Evolutionary conservation across 1,140 invertebrate species (phyloP), one percentile per base, ranked within the genome.

Genomic region (Lepidurus couesii): DNA sequence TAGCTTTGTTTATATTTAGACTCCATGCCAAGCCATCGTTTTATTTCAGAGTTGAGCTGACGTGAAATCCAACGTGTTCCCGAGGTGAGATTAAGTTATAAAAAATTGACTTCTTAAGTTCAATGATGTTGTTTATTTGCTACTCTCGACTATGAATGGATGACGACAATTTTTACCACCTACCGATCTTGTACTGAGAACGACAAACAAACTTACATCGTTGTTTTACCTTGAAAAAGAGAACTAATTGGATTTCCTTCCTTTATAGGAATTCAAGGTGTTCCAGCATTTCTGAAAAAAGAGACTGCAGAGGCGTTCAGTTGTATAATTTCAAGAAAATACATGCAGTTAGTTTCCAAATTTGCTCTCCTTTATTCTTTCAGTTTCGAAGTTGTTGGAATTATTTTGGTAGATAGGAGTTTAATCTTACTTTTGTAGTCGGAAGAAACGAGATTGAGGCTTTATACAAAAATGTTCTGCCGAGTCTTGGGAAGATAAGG

Each of bases 81-180:
- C 16, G 1, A 65, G 53, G 53, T 65, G 53, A 65, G 47, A 6
- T 65, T 65, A 47, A 2, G 13, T 65, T 65, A 0, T 65, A 21
- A 65, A 65, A 13, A 47, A 47, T 47, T 65, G 13, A 9, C 4
- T 65, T 6, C 13, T 11, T 6, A 65, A 13, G 6, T 9, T 8
- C 34, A n/a, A 77, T 77, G 75, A 77, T 77, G 75, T 42, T 44
- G 7, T 8, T 47, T 79, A 79, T 79, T 79, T 79, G 78, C 78
- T 79, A 79, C 78, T 79, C 78, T 79, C 75, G 78, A 79, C 78
- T 79, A 42, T 43, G 65, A 65, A n/a, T 79, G 78, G 34, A 79
- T 79, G 78, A 79, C 78, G 78, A 79, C 78, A 79, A 65, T 24
- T 21, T 79, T 11, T 73, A 79, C 78, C 78, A 75, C 78, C 78